Percentiles rank a stretch among this genome's conserved stretches.
phyloP scores from a whole-genome alignment of 2,113 vertebrate genomes.

The Cisticola juncidis region DNA sequence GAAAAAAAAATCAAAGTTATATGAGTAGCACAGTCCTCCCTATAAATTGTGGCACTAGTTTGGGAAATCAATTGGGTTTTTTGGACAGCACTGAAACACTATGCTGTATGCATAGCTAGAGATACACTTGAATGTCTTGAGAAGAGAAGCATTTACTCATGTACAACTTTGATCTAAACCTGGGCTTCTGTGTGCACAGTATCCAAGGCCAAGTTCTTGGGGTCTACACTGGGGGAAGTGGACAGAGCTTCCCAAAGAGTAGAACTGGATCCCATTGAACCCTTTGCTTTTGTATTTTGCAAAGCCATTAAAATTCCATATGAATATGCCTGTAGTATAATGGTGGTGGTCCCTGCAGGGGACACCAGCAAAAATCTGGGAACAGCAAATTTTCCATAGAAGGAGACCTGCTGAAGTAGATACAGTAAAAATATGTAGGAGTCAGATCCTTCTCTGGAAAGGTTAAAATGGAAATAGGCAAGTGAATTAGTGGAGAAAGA shows the following conservation, averaged over 20 bases:
- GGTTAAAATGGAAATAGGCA: neutral
- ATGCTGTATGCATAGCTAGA: neutral
- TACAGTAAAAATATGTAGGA: neutral
- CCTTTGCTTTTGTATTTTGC: neutral
- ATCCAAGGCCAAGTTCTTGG: neutral
- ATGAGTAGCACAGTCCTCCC: neutral
- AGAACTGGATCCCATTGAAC: neutral
- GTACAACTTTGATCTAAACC: neutral
- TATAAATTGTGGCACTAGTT: neutral
- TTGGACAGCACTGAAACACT: neutral
- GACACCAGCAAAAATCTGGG: neutral
- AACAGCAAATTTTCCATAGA: neutral
- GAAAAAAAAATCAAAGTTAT: neutral
- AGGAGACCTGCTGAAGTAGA: neutral
- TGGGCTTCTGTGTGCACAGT: neutral
- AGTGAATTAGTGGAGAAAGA: neutral
- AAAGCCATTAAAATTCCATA: neutral
- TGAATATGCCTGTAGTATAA: neutral
- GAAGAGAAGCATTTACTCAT: neutral
- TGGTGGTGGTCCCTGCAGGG: fast-evolving
- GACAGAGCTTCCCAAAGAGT: neutral
- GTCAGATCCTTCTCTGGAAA: neutral
- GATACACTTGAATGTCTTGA: neutral
- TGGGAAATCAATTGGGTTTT: neutral
- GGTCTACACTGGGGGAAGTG: fast-evolving